Evolutionary conservation across 2,888 invertebrate species (phyloP), one percentile per base, ranked within the genome.

Genomic region (Aproaerema taeniolella): DNA sequence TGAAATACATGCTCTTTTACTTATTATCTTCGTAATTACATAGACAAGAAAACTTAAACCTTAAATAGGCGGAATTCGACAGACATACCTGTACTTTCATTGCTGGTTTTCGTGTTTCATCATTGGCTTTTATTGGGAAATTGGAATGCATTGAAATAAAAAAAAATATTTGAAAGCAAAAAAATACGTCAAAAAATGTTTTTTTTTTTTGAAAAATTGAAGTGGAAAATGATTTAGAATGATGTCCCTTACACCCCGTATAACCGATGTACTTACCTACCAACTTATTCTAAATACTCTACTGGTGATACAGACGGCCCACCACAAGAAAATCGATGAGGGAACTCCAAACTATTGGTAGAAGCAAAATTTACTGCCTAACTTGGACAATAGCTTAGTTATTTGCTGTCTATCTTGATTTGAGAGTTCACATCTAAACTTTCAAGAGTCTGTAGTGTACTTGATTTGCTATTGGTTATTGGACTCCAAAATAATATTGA

Each of bases 361-460:
- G 56, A 52, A 60, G 58, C 60, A 50, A 53, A 66, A 77, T 77
- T 76, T 77, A 77, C 74, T 71, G 73, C 63, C 46, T 50, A 64
- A 70, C 58, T 74, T 67, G 61, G 59, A 76, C 74, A 74, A 75
- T 69, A 58, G 66, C 60, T 67, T 63, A 65, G 68, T 70, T 70
- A 69, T 74, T 66, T 58, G 54, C 58, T 58, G 68, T 62, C 66
- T 53, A 61, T 67, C 61, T 61, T 65, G 61, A 69, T 67, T 66
- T 55, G 51, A 61, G 58, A 54, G 53, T 55, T 53, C 53, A 48
- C 48, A 56, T 57, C 55, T 46, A 39, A 45, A 46, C 44, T 48
- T 44, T 42, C 39, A 25, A 44, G 36, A 31, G 31, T 40, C 31
- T 28, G 25, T 10, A 36, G 31, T 31, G n/a, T 28, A 26, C 29